Evolutionary conservation across 2,113 vertebrate species (phyloP).

Genomic region (Colaptes auratus): DNA sequence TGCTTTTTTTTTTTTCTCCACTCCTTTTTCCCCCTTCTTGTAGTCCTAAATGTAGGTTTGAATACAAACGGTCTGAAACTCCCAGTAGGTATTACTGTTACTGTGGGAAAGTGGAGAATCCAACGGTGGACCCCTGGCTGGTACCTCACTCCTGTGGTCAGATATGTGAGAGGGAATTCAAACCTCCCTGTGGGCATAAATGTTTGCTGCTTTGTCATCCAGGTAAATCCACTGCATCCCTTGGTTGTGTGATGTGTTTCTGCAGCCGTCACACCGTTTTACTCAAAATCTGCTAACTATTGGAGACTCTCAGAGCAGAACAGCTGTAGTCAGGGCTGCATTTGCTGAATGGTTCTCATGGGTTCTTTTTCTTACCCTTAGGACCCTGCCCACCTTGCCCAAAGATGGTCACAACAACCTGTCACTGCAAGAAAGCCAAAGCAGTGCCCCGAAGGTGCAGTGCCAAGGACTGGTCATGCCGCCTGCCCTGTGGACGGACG

Average conservation of each 20-base stretch:
- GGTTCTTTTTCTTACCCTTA: constrained; percentile 43
- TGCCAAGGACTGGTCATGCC: constrained; percentile 91
- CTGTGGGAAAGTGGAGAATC: constrained; percentile 94
- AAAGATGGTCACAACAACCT: constrained; percentile 91
- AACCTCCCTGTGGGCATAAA: constrained; percentile 90
- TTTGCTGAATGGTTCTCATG: background rate
- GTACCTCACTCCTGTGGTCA: constrained; percentile 97
- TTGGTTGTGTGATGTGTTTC: background rate
- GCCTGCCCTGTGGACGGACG: constrained; percentile 76
- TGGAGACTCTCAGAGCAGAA: background rate
- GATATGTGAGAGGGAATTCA: constrained; percentile 89
- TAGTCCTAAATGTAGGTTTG: constrained; percentile 95
- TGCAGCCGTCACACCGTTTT: background rate
- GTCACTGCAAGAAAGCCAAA: constrained; percentile 88
- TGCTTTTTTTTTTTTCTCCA: background rate
- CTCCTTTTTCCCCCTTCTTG: background rate
- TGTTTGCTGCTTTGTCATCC: constrained; percentile 97
- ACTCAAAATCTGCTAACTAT: background rate
- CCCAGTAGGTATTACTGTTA: constrained; percentile 92
- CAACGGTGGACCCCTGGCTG: constrained; percentile 91
- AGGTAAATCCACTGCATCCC: constrained; percentile 73
- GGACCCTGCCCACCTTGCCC: constrained; percentile 96
- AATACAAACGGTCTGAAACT: constrained; percentile 88
- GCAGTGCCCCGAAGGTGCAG: constrained; percentile 92
- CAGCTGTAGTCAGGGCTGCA: background rate